Percentiles rank a stretch among this genome's conserved stretches.
Evolutionary conservation across 2,888 invertebrate species (phyloP).

Genomic region (Bombylius discolor): DNA sequence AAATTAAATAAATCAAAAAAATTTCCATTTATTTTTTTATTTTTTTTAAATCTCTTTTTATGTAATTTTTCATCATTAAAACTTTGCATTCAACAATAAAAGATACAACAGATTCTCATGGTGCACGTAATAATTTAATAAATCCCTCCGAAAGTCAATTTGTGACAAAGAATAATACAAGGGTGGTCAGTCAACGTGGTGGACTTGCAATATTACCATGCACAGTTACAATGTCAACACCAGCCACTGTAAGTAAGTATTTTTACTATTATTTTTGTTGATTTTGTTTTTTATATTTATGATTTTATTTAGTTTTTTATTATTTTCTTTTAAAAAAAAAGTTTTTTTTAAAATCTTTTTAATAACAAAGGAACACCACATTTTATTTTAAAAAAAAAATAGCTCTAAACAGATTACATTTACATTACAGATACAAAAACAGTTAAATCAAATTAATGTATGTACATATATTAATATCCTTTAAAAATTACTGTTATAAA

Average conservation of each 20-base stretch:
- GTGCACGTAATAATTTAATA: constrained; percentile 15
- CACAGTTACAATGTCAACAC: constrained; percentile 17
- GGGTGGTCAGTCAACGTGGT: constrained; percentile 16
- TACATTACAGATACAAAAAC: too few species aligned
- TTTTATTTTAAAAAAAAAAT: too few species aligned
- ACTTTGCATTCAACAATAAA: background rate
- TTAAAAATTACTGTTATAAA: too few species aligned
- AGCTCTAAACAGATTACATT: too few species aligned
- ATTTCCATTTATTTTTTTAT: too few species aligned
- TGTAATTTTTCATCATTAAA: too few species aligned
- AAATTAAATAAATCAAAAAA: too few species aligned
- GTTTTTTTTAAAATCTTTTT: too few species aligned
- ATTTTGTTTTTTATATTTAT: background rate
- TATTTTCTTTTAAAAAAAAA: background rate
- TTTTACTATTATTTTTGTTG: constrained; percentile 4
- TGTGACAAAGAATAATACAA: constrained; percentile 16
- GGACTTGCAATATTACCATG: constrained; percentile 17
- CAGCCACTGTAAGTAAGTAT: constrained; percentile 20
- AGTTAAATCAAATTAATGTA: too few species aligned
- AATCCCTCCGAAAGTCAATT: constrained; percentile 17
- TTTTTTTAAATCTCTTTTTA: too few species aligned
- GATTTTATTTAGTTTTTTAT: background rate
- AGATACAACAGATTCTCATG: constrained; percentile 11
- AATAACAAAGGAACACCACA: too few species aligned
- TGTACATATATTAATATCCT: too few species aligned